Conservation (phyloP, 2,888 invertebrate species). For the Ectobius pallidus region DNA sequence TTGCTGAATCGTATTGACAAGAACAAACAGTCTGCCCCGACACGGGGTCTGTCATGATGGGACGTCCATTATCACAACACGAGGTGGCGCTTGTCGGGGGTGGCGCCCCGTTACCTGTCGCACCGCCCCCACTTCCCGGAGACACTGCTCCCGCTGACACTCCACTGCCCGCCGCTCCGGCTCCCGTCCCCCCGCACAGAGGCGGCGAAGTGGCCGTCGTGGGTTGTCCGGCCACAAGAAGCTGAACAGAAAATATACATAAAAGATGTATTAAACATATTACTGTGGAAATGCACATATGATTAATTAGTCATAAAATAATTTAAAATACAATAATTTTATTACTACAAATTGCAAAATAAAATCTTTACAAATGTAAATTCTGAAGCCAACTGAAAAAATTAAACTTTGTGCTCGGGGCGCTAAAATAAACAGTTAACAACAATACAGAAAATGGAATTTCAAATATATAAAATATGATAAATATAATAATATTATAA, state of each 20-base stretch:
- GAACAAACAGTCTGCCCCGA: constrained; percentile 93
- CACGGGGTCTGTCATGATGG: constrained; percentile 90
- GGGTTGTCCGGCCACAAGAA: constrained; percentile 77
- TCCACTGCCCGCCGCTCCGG: constrained; percentile 57
- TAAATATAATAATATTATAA: no score
- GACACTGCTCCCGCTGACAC: constrained; percentile 53
- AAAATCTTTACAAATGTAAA: no score
- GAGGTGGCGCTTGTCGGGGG: constrained; percentile 55
- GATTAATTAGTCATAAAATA: not conserved
- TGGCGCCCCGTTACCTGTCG: constrained; percentile 52
- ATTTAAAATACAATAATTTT: no score
- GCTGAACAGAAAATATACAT: constrained; percentile 58
- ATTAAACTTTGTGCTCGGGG: no score
- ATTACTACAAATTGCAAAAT: no score
- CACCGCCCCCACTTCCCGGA: constrained; percentile 57
- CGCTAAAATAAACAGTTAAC: no score
- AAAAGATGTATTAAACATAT: no score
- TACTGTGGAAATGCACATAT: not conserved
- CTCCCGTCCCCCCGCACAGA: constrained; percentile 61
- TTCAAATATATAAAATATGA: no score
- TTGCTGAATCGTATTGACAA: constrained; percentile 90
- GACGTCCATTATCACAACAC: constrained; percentile 91
- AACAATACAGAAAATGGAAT: no score
- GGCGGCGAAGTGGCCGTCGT: constrained; percentile 70
- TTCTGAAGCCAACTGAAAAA: no score